Base-by-base conservation (phyloP, 1,140 invertebrate genomes). In the Macrobrachium rosenbergii region DNA sequence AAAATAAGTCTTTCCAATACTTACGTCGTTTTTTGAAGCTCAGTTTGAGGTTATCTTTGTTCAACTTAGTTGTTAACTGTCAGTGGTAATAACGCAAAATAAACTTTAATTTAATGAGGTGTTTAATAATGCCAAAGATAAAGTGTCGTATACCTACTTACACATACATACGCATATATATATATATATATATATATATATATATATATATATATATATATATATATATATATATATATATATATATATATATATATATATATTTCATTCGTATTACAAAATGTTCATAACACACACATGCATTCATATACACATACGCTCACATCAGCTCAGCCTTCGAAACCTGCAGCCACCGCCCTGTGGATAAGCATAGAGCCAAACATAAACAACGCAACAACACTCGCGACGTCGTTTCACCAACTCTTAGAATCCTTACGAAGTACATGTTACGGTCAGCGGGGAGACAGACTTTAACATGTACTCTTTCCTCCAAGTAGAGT, bases 131-230 rank as follows among this genome's bases (percentile, higher is more conserved):
- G 14, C 19, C 14, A 5, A 2, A 73, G 16, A 73, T 37, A 73
- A 2, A 21, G n/a, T 73, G 19, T 73, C 2, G 28, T 73, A 69
- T 8, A 69, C 64, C n/a, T n/a, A 69, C 28, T 7, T 28, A 69
- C 28, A 5, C 64, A 69, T 69, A 69, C 64, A 69, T n/a, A n/a
- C n/a, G n/a, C n/a, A n/a, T n/a, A n/a, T 72, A 72, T 37, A 72
- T 72, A 72, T 21, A 72, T 52, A 10, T 52, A 10, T 52, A 10
- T 52, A 10, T 52, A 10, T 52, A 52, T 52, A 37, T 37, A 21
- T 72, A n/a, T 67, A 67, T 67, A 67, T 23, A 21, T n/a, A 23
- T 37, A 17, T 37, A 75, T n/a, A 23, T 37, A 23, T 43, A 75
- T 17, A 75, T 17, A 37, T 43, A n/a, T 17, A 17, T 17, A 17